Evolutionary conservation across 2,113 vertebrate genomes (phyloP), one percentile per base, ranked within the genome.

Genomic region (Varanus salvator): DNA sequence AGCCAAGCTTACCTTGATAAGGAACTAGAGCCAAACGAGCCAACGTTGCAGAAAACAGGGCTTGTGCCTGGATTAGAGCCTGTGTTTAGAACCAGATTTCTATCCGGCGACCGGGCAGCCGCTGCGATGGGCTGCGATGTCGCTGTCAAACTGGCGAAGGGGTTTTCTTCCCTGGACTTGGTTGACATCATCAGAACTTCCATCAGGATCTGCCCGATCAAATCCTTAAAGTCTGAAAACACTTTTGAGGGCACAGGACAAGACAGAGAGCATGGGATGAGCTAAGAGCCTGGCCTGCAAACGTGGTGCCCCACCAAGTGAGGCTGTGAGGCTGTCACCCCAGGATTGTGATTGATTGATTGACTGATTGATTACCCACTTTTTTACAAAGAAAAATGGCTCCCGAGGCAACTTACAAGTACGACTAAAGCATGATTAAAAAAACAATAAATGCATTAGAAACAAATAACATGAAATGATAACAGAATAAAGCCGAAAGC

Each of bases 171-270:
- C 94, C 98, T 97, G 0, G 98, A 97, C 95, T 99, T 98, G 68
- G 99, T 98, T 80, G 98, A 99, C 98, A 99, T 99, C 98, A 99
- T 98, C 94, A 99, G 97, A 91, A 99, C 99, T 97, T 99, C 99
- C 99, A 99, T 99, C 95, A 99, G 96, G 94, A 99, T 99, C 98
- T 99, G 99, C 90, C 99, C 98, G 0, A 99, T 99, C 94, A 99
- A 97, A 97, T 99, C 99, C 97, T 99, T 99, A 93, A 99, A 99
- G 96, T 99, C 98, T 89, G 98, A 98, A 96, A 98, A 99, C 89
- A 99, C 99, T 99, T 94, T 88, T 17, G 93, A 90, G 50, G 93
- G 92, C 87, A 90, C 52, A 93, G 50, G 93, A 87, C 85, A 29
- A 84, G 48, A 84, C 64, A 71, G 44, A 29, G 48, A 77, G 2